phyloP scores from a whole-genome alignment of 64 coral and sea anemone genomes.

The Cladopsammia gracilis region DNA sequence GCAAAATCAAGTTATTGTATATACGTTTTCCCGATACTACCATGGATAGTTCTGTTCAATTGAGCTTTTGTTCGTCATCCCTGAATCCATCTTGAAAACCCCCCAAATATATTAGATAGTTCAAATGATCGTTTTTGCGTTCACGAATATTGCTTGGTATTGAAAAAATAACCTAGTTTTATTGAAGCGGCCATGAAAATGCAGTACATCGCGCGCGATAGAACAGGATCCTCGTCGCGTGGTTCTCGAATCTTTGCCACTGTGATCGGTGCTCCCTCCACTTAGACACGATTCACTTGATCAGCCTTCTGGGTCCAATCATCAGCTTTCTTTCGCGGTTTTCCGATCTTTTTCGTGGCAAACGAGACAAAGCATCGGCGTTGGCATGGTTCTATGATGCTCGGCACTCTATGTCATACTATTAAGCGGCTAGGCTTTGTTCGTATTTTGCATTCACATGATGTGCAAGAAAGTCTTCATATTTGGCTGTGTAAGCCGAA shows the following conservation, averaged over 20 bases:
- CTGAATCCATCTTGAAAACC: no score
- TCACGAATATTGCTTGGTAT: no score
- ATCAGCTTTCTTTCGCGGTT: conserved; percentile 6
- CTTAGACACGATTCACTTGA: neutral
- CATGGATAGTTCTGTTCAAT: no score
- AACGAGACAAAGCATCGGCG: conserved; percentile 59
- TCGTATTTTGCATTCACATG: no score
- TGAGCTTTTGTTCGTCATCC: no score
- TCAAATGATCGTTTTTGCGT: no score
- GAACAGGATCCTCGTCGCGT: conserved; percentile 26
- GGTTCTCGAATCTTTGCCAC: neutral
- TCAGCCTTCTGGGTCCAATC: neutral
- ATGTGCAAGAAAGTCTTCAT: no score
- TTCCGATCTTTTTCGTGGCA: conserved; percentile 24
- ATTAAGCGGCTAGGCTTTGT: conserved; percentile 10
- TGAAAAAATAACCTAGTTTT: no score
- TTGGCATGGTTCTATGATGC: conserved; percentile 54
- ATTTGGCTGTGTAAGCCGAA: no score
- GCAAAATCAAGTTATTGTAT: no score
- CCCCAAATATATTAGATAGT: no score
- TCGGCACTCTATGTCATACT: conserved; percentile 63
- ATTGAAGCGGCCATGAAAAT: neutral
- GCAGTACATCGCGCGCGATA: conserved; percentile 17
- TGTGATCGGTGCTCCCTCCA: conserved; percentile 19
- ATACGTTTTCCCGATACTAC: no score